These are phyloP conservation scores for Labeo calbasu DNA, from an alignment of 2,797 vertebrate species.

Conservation along the genomic window DNA sequence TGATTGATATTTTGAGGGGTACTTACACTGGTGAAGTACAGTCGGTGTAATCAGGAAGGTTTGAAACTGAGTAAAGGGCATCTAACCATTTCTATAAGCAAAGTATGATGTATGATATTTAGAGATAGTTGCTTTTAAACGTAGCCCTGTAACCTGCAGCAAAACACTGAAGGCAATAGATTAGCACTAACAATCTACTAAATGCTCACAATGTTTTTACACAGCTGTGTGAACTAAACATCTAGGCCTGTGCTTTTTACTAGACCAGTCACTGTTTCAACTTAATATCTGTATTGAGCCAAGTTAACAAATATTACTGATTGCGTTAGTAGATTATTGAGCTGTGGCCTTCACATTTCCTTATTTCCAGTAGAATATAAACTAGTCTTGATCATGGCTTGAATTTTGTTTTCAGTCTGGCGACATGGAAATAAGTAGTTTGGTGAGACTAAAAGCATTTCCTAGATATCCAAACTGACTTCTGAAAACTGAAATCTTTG, in stretches of 20 bases:
- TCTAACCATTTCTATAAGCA: background rate
- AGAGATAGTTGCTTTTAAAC: slow-evolving; percentile 11
- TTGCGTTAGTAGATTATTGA: background rate
- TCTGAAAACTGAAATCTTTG: too few species aligned
- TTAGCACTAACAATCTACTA: slow-evolving; percentile 17
- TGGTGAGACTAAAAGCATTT: background rate
- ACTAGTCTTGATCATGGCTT: background rate
- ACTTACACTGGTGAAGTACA: background rate
- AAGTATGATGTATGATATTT: background rate
- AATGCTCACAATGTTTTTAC: background rate
- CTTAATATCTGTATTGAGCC: background rate
- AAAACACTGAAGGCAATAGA: background rate
- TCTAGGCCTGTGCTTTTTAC: slow-evolving; percentile 2
- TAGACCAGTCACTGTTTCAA: slow-evolving; percentile 31
- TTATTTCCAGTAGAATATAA: background rate
- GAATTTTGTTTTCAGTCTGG: background rate
- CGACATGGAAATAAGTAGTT: background rate
- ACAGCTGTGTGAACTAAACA: background rate
- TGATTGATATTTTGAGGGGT: slow-evolving; percentile 13
- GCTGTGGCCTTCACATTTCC: background rate
- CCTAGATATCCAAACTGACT: background rate
- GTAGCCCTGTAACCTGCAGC: background rate
- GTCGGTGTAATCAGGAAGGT: background rate
- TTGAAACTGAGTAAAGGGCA: background rate
- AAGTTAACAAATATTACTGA: background rate